Evolutionary conservation across 2,888 invertebrate genomes (phyloP), one percentile per base, ranked within the genome.

Genomic region (Eristalis pertinax): DNA sequence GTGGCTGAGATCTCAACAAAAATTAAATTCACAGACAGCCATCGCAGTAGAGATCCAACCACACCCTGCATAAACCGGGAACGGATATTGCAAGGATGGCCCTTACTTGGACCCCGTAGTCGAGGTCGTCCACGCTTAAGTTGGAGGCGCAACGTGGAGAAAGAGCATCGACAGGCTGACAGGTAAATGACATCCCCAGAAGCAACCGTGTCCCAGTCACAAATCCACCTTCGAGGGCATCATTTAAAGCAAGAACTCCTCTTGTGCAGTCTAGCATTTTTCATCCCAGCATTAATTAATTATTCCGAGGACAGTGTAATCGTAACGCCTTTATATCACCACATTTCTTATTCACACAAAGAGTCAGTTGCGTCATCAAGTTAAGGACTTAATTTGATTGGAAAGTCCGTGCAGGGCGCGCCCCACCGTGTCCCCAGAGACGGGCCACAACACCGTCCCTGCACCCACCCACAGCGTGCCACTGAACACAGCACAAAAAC

Each of bases 361-460:
- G 60, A 60, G 26, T 60, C 60, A 13, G 26, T 13, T 29, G 15
- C 26, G 60, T 60, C 15, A 60, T 60, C 26, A 29, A 24, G 29
- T 60, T 62, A 62, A 70, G 24, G 24, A 56, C 63, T 63, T 63
- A 73, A 50, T 50, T 41, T 56, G 50, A 56, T 65, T 24, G 56
- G 64, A 74, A 74, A 74, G 26, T 19, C 35, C n/a, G 19, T 50
- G 38, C 24, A 50, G 50, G 50, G 43, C 56, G 77, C 69, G 56
- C 69, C 35, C 19, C 22, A 15, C 60, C 29, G 29, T 11, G 15
- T 64, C 64, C 41, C 64, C 1, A 10, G 26, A 19, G 68, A 65
- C 22, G 10, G 15, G 15, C 56, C 15, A 24, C 41, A 43, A 41
- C 79, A 64, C 60, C 60, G 60, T 50, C 19, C 50, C 50, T 19